A percentile compares a stretch with the other conserved stretches of the same genome.
These are phyloP conservation scores for Eudasyphora cyanicolor DNA, from an alignment of 2,888 invertebrate species.

Conservation along the genomic window DNA sequence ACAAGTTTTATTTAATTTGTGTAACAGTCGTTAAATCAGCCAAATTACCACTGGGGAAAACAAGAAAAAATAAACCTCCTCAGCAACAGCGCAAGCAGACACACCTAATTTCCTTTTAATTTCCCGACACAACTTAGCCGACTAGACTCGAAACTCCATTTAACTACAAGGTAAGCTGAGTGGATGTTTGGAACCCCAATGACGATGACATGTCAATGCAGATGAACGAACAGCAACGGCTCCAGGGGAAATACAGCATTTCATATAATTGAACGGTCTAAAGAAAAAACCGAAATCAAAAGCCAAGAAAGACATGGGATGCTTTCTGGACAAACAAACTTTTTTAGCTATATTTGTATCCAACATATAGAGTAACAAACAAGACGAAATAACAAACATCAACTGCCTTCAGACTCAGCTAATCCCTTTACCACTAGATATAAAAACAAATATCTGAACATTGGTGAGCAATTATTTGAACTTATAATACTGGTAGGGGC, in stretches of 20 bases:
- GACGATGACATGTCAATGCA: conserved; percentile 50
- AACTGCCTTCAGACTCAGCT: neutral
- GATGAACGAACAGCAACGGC: conserved; percentile 32
- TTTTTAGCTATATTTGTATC: conserved; percentile 16
- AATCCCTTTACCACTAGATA: conserved; percentile 6
- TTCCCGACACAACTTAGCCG: conserved; percentile 49
- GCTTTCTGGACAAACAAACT: neutral
- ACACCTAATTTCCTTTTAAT: conserved; percentile 56
- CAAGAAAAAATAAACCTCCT: neutral
- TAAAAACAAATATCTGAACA: neutral
- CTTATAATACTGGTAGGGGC: neutral
- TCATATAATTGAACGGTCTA: neutral
- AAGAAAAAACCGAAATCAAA: neutral
- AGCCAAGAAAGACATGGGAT: neutral
- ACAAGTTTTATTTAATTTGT: conserved; percentile 36
- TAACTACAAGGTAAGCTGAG: neutral
- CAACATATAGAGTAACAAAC: neutral
- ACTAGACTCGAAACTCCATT: conserved; percentile 30
- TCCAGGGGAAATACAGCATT: neutral
- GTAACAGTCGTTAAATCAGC: conserved; percentile 31
- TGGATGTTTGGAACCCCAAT: neutral
- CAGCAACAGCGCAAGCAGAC: neutral
- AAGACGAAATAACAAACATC: no score
- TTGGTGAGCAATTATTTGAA: conserved; percentile 10
- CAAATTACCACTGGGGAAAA: neutral